Conservation (phyloP, 2,888 invertebrate species). For the Seira ritae region DNA sequence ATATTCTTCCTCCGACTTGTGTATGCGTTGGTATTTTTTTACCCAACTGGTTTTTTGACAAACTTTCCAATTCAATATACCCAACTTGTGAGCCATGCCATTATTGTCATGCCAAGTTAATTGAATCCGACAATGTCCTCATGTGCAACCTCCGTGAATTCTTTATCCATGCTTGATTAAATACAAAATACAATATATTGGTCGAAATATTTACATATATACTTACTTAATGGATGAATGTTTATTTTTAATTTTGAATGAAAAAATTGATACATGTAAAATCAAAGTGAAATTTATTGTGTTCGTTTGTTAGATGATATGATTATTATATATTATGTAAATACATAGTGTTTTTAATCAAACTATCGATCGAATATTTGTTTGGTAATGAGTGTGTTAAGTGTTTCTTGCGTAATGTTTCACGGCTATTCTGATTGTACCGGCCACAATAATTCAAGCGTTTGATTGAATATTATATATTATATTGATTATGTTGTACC, state of each 20-base stretch:
- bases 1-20: no score
- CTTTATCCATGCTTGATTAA: constrained; percentile 2
- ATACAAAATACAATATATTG: neutral
- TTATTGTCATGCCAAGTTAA: no score
- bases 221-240: constrained; percentile 7
- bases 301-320: no score
- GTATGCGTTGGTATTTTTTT: no score
- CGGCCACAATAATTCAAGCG: constrained; percentile 25
- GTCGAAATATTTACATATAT: neutral
- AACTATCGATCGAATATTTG: constrained; percentile 1
- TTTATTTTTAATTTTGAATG: neutral
- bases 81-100: no score
- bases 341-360: neutral
- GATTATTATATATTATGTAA: no score
- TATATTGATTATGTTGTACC: neutral
- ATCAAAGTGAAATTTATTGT: neutral
- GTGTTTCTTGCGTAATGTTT: constrained; percentile 22
- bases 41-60: no score
- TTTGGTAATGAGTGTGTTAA: constrained; percentile 15
- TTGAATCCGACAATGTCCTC: neutral
- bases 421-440: constrained; percentile 24
- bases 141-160: constrained; percentile 5
- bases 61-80: no score
- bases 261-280: neutral
- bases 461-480: neutral